Percentiles rank a stretch among this genome's conserved stretches.
Evolutionary conservation across 2,113 vertebrate genomes (phyloP).

Genomic region (Trematomus loennbergii): DNA sequence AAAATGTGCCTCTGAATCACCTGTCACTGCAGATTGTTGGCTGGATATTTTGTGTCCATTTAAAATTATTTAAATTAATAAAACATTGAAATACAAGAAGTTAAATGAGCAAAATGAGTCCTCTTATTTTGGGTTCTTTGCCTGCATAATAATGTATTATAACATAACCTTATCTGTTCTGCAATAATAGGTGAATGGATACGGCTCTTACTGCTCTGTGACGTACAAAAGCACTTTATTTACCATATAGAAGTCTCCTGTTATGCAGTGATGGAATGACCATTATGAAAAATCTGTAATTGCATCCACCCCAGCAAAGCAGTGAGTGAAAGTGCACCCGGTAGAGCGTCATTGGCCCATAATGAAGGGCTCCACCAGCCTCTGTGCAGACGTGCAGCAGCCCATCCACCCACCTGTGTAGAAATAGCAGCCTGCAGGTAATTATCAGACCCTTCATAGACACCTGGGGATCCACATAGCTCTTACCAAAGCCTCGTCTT

Average conservation of each 20-base stretch:
- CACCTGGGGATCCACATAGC: constrained; percentile 55
- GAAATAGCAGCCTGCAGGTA: constrained; percentile 81
- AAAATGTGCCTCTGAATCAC: constrained; percentile 74
- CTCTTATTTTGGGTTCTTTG: neutral
- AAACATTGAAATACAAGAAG: constrained; percentile 75
- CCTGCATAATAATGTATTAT: neutral
- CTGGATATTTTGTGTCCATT: constrained; percentile 80
- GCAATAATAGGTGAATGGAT: neutral
- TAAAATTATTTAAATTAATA: constrained; percentile 88
- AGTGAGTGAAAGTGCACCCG: constrained; percentile 61
- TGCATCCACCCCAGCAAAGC: constrained; percentile 69
- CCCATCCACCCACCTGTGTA: constrained; percentile 82
- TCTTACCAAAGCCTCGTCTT: constrained; percentile 37
- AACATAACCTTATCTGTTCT: neutral
- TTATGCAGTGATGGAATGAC: constrained; percentile 59
- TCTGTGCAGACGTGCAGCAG: constrained; percentile 64
- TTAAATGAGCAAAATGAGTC: constrained; percentile 41
- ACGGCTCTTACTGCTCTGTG: constrained; percentile 13
- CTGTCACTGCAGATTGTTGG: constrained; percentile 67
- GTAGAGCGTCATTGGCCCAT: constrained; percentile 49
- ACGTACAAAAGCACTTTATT: constrained; percentile 34
- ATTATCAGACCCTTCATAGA: constrained; percentile 70
- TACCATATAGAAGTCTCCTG: constrained; percentile 58
- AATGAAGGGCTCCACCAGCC: constrained; percentile 68
- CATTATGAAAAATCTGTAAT: constrained; percentile 65